Percentiles rank a stretch among this genome's conserved stretches.
phyloP scores from a whole-genome alignment of 2,113 vertebrate species.

The Cyanoramphus novaezelandiae region DNA sequence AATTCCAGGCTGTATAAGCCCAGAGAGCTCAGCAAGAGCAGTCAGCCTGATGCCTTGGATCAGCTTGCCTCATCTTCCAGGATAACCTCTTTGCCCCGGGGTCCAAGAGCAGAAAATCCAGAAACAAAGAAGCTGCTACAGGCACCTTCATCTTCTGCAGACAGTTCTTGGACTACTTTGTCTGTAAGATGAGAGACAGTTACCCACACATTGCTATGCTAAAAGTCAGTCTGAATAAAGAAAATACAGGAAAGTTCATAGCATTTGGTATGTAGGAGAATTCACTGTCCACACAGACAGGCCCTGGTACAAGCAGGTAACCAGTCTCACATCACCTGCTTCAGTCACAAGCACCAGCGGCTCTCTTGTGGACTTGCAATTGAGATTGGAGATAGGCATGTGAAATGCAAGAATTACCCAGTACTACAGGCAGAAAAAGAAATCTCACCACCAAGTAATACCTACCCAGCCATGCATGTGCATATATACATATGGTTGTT shows the following conservation, averaged over 20 bases:
- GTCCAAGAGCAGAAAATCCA: background rate
- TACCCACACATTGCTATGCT: background rate
- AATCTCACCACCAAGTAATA: background rate
- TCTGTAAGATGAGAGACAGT: background rate
- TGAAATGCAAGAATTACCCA: background rate
- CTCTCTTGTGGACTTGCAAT: background rate
- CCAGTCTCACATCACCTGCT: background rate
- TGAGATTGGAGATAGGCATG: background rate
- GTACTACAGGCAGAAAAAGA: background rate
- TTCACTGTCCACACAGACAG: background rate
- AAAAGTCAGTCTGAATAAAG: background rate
- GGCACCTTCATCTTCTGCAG: background rate
- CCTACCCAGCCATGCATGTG: background rate
- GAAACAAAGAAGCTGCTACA: background rate
- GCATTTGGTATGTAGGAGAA: background rate
- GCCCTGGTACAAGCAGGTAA: background rate
- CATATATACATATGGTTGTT: accelerated
- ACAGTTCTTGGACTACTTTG: background rate
- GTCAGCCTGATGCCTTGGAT: background rate
- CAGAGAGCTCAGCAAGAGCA: background rate
- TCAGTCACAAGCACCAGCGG: background rate
- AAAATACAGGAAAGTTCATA: background rate
- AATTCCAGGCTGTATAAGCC: background rate
- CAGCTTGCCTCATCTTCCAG: background rate
- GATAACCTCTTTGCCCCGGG: background rate